Conservation (phyloP, 2,797 vertebrate species). For the Chaunax sp. region DNA sequence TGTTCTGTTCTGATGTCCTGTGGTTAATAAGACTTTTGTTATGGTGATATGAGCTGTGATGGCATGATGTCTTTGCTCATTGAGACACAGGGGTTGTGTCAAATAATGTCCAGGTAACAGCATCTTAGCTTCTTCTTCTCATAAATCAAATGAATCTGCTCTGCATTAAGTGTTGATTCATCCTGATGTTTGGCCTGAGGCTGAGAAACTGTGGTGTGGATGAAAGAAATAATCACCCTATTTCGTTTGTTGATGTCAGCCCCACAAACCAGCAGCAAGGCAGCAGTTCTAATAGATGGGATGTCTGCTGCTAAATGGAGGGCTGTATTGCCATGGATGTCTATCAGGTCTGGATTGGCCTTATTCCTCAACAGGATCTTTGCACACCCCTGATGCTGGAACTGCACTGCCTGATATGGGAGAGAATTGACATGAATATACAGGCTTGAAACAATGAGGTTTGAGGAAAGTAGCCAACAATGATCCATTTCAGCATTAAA, state of each 20-base stretch:
- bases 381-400: conserved; percentile 90
- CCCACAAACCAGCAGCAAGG: conserved; percentile 83
- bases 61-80: too few species aligned
- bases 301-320: conserved; percentile 88
- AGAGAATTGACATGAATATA: conserved; percentile 8
- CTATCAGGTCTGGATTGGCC: conserved; percentile 87
- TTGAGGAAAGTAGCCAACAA: background rate
- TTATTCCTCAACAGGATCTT: conserved; percentile 86
- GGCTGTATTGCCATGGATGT: conserved; percentile 87
- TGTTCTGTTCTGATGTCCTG: too few species aligned
- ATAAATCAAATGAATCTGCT: too few species aligned
- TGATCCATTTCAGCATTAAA: conserved; percentile 1
- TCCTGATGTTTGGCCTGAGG: background rate
- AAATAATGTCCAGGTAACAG: too few species aligned
- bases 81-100: too few species aligned
- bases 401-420: conserved; percentile 87
- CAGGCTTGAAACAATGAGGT: background rate
- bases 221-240: conserved; percentile 81
- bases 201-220: background rate
- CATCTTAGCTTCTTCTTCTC: too few species aligned
- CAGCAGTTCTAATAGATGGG: conserved; percentile 73
- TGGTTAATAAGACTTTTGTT: too few species aligned
- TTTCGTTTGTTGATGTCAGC: conserved; percentile 87
- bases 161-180: too few species aligned
- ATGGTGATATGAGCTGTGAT: too few species aligned